Percentiles rank a stretch among this genome's conserved stretches.
These are phyloP conservation scores for Lasius platythorax DNA, from an alignment of 2,888 invertebrate genomes.

Conservation along the genomic window DNA sequence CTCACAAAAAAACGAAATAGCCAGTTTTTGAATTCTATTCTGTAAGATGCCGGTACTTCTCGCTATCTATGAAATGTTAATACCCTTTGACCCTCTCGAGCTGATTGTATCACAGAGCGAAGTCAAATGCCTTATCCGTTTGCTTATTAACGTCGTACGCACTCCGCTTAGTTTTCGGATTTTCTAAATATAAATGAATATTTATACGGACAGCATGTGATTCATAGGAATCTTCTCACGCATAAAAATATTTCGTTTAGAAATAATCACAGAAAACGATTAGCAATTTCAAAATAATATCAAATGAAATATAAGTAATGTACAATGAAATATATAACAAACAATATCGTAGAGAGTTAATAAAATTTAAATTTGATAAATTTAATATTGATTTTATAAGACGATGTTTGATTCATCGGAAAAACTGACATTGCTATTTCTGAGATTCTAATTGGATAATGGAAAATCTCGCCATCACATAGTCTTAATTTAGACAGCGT, in stretches of 20 bases:
- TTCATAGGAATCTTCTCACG: neutral
- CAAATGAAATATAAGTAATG: constrained; percentile 1
- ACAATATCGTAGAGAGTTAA: neutral
- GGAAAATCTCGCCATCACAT: constrained; percentile 22
- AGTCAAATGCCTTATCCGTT: constrained; percentile 70
- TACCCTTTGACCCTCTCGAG: constrained; percentile 65
- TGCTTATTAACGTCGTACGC: constrained; percentile 31
- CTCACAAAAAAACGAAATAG: neutral
- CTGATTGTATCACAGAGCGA: constrained; percentile 56
- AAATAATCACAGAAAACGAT: constrained; percentile 47
- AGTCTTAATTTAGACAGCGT: neutral
- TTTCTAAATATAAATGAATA: neutral
- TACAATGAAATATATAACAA: neutral
- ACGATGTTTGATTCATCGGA: neutral
- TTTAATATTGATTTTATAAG: neutral
- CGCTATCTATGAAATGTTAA: constrained; percentile 68
- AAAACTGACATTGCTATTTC: constrained; percentile 26
- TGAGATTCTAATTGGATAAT: neutral
- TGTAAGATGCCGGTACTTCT: constrained; percentile 47
- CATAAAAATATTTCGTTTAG: constrained; percentile 12
- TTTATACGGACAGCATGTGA: neutral
- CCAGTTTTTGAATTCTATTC: constrained; percentile 40
- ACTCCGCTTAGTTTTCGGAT: constrained; percentile 42
- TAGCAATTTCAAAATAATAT: constrained; percentile 40
- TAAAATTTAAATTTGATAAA: constrained; percentile 1